phyloP scores from a whole-genome alignment of 1,140 invertebrate genomes.

The Drosophila suzukii region DNA sequence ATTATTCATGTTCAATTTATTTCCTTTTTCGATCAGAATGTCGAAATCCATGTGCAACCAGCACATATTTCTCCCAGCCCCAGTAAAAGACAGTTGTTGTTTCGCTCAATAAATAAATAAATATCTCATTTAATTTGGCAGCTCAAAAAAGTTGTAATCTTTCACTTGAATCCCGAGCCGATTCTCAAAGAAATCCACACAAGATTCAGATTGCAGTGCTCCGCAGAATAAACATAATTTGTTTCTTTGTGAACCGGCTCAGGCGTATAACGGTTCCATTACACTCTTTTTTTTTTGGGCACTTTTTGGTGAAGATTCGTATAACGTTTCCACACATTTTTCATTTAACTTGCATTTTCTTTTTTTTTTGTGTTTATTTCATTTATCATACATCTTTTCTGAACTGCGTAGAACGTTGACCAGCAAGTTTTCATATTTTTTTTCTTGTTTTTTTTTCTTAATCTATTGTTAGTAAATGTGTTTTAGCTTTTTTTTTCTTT shows the following conservation, averaged over 20 bases:
- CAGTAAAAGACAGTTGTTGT: slow-evolving; percentile 6
- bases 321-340: slow-evolving; percentile 61
- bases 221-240: slow-evolving; percentile 19
- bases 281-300: slow-evolving; percentile 8
- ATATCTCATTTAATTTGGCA: slow-evolving; percentile 3
- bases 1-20: too few species aligned
- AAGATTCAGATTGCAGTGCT: not conserved
- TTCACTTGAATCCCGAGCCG: slow-evolving; percentile 3
- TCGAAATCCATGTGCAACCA: not conserved
- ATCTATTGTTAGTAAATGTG: slow-evolving; percentile 37
- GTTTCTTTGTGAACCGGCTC: slow-evolving; percentile 32
- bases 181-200: slow-evolving; percentile 31
- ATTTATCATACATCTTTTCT: slow-evolving; percentile 12
- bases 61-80: not conserved
- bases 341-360: slow-evolving; percentile 27
- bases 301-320: slow-evolving; percentile 47
- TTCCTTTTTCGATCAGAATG: not conserved
- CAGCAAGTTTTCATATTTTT: slow-evolving; percentile 9
- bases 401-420: slow-evolving; percentile 56
- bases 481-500: slow-evolving; percentile 9
- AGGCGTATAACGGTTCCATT: slow-evolving; percentile 52
- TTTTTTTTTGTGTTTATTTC: slow-evolving; percentile 17
- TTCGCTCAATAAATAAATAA: not conserved
- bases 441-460: not conserved
- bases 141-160: not conserved